Percentiles rank a stretch among this genome's conserved stretches.
Conservation (phyloP, 2,888 invertebrate genomes). For the Chouioia cunea region DNA sequence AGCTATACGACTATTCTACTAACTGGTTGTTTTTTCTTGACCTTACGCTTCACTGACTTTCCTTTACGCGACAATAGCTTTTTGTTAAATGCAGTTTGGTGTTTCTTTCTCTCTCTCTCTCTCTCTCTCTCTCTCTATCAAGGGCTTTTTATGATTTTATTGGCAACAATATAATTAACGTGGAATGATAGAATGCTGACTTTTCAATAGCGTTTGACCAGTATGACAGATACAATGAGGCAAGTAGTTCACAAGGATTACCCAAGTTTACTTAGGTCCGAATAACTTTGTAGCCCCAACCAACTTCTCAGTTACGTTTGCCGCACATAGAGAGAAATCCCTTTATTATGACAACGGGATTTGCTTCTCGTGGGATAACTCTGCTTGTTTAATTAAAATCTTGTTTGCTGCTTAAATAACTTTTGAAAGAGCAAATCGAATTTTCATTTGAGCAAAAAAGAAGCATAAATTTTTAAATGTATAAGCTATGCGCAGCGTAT, state of each 20-base stretch:
- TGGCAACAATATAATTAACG: too few relatives aligned
- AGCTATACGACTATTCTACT: too few relatives aligned
- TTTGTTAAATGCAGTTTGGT: constrained; percentile 33
- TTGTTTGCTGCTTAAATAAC: not conserved
- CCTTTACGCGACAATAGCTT: constrained; percentile 27
- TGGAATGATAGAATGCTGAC: too few relatives aligned
- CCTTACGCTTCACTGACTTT: not conserved
- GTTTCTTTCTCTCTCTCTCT: constrained; percentile 9
- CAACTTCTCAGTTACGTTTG: constrained; percentile 18
- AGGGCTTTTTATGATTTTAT: not conserved
- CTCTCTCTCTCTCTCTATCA: not conserved
- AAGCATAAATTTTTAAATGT: constrained; percentile 1
- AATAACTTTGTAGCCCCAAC: constrained; percentile 29
- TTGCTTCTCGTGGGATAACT: not conserved
- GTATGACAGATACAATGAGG: too few relatives aligned
- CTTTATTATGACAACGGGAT: constrained; percentile 13
- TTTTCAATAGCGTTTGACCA: too few relatives aligned
- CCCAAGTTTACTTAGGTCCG: constrained; percentile 17
- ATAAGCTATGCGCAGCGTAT: not conserved
- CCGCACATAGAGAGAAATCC: not conserved
- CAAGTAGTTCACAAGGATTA: constrained; percentile 23
- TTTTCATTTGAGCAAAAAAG: constrained; percentile 7
- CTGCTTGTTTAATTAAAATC: not conserved
- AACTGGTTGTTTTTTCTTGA: not conserved
- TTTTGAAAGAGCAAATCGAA: constrained; percentile 8